Base-by-base conservation (phyloP, 2,113 vertebrate species). In the Zosterops japonicus region DNA sequence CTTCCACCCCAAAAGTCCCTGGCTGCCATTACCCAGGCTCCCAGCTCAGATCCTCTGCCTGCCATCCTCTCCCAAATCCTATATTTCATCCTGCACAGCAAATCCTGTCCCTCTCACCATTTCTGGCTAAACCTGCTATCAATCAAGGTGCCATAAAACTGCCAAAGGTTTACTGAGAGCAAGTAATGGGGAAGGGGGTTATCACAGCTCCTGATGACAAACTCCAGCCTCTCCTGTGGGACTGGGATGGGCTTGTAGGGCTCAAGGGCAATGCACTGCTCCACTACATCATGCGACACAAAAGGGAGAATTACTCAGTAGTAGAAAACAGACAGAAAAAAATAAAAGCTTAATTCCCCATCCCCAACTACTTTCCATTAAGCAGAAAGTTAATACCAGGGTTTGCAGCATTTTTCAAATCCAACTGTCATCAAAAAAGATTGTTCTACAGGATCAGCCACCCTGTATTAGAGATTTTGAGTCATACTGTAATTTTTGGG, bases 401-500 rank as follows among this genome's bases (percentile, higher is more conserved):
- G 47, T 90, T 92, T 88, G 82, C 49, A 81, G 79, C 55, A 71
- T 41, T 77, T 93, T 82, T 64, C 36, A 53, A 90, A 83, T 91
- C 86, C 74, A 89, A 75, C n/a, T 56, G 67, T 93, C 96, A 95
- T n/a, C 12, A 31, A 93, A 78, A 82, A 86, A 93, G 57, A 83
- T 5, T 19, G 10, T 80, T 81, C 76, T 49, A 64, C 16, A 50
- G 33, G 60, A 87, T 84, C 60, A 57, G 72, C 64, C 5, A 0
- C 59, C 35, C 61, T 61, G 16, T 67, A 93, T 55, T 56, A 95
- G 39, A 90, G 67, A 41, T 89, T 80, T 80, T 15, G 33, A 91
- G 61, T 86, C 60, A 75, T 8, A 47, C 72, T 53, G 65, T 39
- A 68, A 85, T 94, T 87, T 68, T 76, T 36, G 81, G 64, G 83